phyloP scores from a whole-genome alignment of 2,797 vertebrate genomes.

The Acridotheres tristis region DNA sequence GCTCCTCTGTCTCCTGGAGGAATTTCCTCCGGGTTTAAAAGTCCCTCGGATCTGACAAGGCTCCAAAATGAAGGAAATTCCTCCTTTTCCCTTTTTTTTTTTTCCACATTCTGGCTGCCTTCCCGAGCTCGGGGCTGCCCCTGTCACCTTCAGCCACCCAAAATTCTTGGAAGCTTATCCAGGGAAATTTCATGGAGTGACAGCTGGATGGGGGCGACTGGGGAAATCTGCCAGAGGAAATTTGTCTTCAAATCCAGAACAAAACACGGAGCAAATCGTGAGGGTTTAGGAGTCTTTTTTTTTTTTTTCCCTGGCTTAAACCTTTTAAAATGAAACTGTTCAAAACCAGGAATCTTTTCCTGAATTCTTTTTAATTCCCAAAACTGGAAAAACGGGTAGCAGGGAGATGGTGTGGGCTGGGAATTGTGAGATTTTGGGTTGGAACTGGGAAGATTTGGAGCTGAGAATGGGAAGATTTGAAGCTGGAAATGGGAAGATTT shows the following conservation, averaged over 20 bases:
- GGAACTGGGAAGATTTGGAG: no score
- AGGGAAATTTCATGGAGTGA: background rate
- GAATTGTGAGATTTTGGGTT: no score
- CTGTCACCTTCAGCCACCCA: background rate
- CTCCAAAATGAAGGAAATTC: background rate
- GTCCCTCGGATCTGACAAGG: background rate
- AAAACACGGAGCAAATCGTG: background rate
- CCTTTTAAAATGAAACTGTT: no score
- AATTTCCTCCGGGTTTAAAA: background rate
- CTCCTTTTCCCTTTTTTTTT: background rate
- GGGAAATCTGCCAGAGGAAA: background rate
- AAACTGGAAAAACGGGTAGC: background rate
- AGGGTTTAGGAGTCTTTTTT: background rate
- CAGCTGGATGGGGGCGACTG: background rate
- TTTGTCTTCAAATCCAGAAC: background rate
- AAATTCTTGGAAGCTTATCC: background rate
- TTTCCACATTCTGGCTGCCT: background rate
- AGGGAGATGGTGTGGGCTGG: background rate
- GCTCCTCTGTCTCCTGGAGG: background rate
- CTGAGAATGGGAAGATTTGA: no score
- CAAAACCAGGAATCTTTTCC: accelerated
- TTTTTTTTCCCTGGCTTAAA: background rate
- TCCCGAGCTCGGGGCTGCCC: background rate
- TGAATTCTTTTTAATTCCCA: background rate
- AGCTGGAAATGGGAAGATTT: no score